Conservation (phyloP, 2,888 invertebrate genomes). For the Himalopsyche anomala region DNA sequence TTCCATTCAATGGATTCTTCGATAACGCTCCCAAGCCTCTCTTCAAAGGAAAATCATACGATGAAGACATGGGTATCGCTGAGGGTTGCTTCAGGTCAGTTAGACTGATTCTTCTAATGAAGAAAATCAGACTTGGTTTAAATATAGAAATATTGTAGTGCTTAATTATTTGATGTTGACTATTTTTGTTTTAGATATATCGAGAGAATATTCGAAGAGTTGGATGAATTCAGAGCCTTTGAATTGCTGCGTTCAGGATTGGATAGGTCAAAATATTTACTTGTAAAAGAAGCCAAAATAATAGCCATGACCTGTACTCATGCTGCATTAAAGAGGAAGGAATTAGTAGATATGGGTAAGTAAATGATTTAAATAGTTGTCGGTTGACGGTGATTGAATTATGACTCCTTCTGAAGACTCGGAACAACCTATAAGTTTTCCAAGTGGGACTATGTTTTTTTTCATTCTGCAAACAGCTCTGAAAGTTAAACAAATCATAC, state of each 20-base stretch:
- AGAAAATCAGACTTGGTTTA: not conserved
- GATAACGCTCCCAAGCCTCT: constrained; percentile 94
- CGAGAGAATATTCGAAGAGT: constrained; percentile 95
- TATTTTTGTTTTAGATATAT: constrained; percentile 81
- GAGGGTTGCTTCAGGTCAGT: constrained; percentile 89
- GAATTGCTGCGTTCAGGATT: constrained; percentile 96
- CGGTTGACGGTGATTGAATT: no score
- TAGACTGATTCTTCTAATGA: not conserved
- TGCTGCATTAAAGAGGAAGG: constrained; percentile 96
- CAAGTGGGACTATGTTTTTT: no score
- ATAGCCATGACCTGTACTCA: constrained; percentile 99
- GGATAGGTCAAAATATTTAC: constrained; percentile 95
- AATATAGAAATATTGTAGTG: not conserved
- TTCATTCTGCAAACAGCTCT: no score
- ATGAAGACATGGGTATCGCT: constrained; percentile 92
- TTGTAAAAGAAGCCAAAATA: constrained; percentile 99
- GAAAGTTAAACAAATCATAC: no score
- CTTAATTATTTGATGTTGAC: not conserved
- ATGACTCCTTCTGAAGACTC: no score
- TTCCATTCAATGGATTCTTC: constrained; percentile 97
- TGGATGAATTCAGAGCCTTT: constrained; percentile 99
- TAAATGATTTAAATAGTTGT: constrained; percentile 19
- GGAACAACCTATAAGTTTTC: no score
- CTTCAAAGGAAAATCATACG: constrained; percentile 86
- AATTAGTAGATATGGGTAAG: constrained; percentile 93